Conservation (phyloP, 2,797 vertebrate species). For the Macropodus opercularis region DNA sequence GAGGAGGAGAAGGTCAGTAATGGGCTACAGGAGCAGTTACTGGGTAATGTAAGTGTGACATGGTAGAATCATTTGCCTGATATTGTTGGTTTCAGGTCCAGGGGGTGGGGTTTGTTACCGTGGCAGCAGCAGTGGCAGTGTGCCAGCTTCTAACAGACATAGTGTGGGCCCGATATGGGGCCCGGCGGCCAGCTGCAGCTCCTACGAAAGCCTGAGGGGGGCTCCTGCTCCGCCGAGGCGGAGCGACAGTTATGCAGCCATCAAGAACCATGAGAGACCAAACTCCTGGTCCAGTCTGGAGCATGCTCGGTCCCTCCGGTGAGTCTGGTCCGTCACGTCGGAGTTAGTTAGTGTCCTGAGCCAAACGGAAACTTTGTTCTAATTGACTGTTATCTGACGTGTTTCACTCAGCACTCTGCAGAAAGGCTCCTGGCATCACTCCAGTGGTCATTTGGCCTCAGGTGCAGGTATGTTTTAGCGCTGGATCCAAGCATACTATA, state of each 20-base stretch:
- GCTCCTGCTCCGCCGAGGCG: slow-evolving; percentile 88
- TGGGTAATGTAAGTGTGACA: neutral
- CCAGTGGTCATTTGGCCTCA: slow-evolving; percentile 75
- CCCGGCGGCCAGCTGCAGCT: slow-evolving; percentile 70
- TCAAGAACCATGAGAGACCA: slow-evolving; percentile 87
- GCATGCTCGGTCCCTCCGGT: slow-evolving; percentile 78
- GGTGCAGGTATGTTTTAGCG: slow-evolving; percentile 46
- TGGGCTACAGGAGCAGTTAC: neutral
- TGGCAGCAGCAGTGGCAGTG: slow-evolving; percentile 47
- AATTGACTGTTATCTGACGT: neutral
- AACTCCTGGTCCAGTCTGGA: slow-evolving; percentile 89
- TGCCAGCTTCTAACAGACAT: slow-evolving; percentile 73
- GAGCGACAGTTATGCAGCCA: slow-evolving; percentile 91
- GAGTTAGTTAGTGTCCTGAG: no score
- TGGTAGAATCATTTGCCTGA: neutral
- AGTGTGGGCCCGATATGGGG: slow-evolving; percentile 77
- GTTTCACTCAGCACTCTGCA: slow-evolving; percentile 72
- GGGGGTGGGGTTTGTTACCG: slow-evolving; percentile 65
- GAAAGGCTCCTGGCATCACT: slow-evolving; percentile 84
- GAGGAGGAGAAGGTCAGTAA: slow-evolving; percentile 56
- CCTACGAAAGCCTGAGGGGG: slow-evolving; percentile 81
- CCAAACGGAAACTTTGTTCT: no score
- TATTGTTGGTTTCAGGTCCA: slow-evolving; percentile 20
- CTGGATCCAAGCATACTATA: neutral
- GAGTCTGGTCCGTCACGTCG: neutral